Base-by-base conservation (phyloP, 2,888 invertebrate species). In the Celastrina argiolus region DNA sequence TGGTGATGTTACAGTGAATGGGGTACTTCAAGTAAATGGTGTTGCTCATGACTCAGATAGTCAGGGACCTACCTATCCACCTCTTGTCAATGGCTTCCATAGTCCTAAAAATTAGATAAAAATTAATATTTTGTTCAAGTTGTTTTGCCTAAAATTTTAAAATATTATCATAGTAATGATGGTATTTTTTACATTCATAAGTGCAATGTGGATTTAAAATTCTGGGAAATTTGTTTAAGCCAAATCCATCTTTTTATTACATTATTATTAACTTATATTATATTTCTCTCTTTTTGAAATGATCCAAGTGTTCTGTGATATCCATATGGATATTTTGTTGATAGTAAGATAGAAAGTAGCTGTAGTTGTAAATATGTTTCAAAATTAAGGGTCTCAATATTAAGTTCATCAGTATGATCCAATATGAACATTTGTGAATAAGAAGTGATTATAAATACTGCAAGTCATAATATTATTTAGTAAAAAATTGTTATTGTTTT, bases 81-180 rank as follows among this genome's bases (percentile, higher is more conserved):
- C 82, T 12, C 73, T 88, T 73, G 81, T 88, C 18, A 90, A 91
- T 81, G 90, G 91, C 63, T 86, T 83, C 72, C 85, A 88, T 70
- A 82, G 79, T 73, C 80, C 82, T 66, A 68, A 64, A 70, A 72
- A 75, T 51, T 51, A 51, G 10, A 22, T 26, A 4, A 22, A 26
- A 12, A 14, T 22, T 51, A 2, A 51, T n/a, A n/a, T n/a, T 51
- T 45, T 45, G 18, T 18, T 7, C 4, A 51, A 51, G 12, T n/a
- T n/a, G 14, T 41, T 39, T 10, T 12, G 12, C 16, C 2, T 18
- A 18, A 16, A n/a, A 16, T 7, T 45, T 39, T 31, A 31, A 31
- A 31, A 31, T 7, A 31, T 6, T 2, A 6, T 7, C 31, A 31
- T 6, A 3, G 31, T 31, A 6, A 31, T 31, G 31, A 31, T 31